Evolutionary conservation across 1,140 invertebrate genomes (phyloP), one percentile per base, ranked within the genome.

Genomic region (Aleiodes sp.): DNA sequence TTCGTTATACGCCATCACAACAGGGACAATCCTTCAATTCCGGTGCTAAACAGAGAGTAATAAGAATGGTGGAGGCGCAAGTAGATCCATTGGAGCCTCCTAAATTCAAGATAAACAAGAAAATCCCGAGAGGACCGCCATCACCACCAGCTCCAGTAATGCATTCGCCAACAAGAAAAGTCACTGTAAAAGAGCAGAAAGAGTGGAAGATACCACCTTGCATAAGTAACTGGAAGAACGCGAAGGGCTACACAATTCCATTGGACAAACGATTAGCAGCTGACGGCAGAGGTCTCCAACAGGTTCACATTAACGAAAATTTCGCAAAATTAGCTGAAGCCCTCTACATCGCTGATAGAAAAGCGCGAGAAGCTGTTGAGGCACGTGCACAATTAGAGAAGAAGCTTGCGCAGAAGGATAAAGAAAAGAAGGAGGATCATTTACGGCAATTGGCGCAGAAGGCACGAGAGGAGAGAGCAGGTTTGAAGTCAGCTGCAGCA

Each of bases 121-220:
- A 96, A 86, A 99, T 99, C 74, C 98, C 98, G 0, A 89, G 98
- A 72, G 98, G 96, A 0, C 98, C 98, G 10, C 98, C 98, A 0
- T 99, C 98, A 4, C 98, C 98, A 0, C 98, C 98, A 16, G 97
- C 98, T 1, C 94, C 94, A 14, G 96, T 99, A 1, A 91, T 99
- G 86, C 98, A 99, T 87, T 99, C 97, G 0, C 98, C 98, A 0
- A 98, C 98, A 0, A 89, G 98, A 67, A 96, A 99, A 84, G 95
- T 98, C 0, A 98, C 98, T 4, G 97, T 98, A 0, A 98, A 99
- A 84, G 98, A 99, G 83, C 98, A 99, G 82, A 94, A 98, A 72
- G 98, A 99, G 85, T 99, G 98, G 98, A 99, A 99, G 87, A 99
- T 99, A 76, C 98, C 98, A 14, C 98, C 98, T 0, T 99, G 98